Conservation (phyloP, 2,888 invertebrate genomes). For the Drosophila mettleri region DNA sequence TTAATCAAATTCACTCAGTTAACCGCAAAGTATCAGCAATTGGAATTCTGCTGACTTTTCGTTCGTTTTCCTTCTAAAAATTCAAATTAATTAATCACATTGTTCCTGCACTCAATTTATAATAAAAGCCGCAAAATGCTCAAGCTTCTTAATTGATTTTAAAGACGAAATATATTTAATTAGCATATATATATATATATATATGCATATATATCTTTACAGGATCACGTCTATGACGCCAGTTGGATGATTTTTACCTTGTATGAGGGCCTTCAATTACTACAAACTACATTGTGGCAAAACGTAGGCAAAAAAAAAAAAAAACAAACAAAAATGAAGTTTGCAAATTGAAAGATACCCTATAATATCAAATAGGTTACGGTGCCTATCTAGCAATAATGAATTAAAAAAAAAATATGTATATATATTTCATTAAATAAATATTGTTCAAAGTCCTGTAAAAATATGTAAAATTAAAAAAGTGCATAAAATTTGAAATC, state of each 20-base stretch:
- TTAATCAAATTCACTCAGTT: constrained; percentile 51
- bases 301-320: background rate
- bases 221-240: constrained; percentile 36
- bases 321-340: background rate
- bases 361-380: background rate
- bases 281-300: constrained; percentile 12
- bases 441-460: no score
- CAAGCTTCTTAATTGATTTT: constrained; percentile 57
- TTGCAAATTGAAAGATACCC: background rate
- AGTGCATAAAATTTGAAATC: no score
- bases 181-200: constrained; percentile 11
- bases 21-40: constrained; percentile 37
- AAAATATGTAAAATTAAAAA: no score
- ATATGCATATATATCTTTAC: background rate
- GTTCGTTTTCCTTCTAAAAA: constrained; percentile 34
- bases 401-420: background rate
- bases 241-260: constrained; percentile 25
- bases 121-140: constrained; percentile 26
- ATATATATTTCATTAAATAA: background rate
- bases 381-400: background rate
- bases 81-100: constrained; percentile 50
- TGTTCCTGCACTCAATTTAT: constrained; percentile 24
- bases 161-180: constrained; percentile 41
- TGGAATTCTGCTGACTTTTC: background rate
- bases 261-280: constrained; percentile 31